phyloP scores from a whole-genome alignment of 2,888 invertebrate species.

The Cheilosia vernalis region DNA sequence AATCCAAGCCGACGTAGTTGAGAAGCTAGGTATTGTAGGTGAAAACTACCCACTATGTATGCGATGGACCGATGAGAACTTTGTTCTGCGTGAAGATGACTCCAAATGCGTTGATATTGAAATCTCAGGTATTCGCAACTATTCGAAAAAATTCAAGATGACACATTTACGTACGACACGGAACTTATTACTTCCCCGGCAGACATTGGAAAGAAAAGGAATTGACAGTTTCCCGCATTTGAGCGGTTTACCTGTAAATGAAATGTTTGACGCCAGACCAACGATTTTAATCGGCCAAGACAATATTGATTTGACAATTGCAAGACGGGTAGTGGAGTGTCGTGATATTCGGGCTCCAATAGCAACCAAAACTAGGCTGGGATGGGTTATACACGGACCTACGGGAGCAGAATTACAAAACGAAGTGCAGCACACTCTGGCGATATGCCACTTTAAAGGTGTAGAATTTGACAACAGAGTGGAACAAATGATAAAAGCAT shows the following conservation, averaged over 20 bases:
- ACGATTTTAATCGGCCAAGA: neutral
- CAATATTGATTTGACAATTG: slow-evolving; percentile 3
- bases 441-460: neutral
- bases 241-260: no score
- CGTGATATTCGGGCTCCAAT: neutral
- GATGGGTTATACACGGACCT: neutral
- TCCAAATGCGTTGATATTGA: no score
- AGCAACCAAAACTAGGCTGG: neutral
- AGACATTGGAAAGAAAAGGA: no score
- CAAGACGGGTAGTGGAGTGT: neutral
- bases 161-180: neutral
- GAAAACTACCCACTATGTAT: no score
- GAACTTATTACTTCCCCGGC: no score
- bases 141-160: neutral
- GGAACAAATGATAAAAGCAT: slow-evolving; percentile 9
- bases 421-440: no score
- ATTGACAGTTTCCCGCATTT: neutral
- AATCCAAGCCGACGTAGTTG: no score
- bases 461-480: neutral
- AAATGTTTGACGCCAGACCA: slow-evolving; percentile 1
- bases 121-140: neutral
- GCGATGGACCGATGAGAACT: neutral
- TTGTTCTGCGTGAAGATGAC: neutral
- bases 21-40: no score
- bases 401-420: neutral